These are phyloP conservation scores for Heterodera schachtii DNA, from an alignment of 1,140 invertebrate genomes.

Conservation along the genomic window DNA sequence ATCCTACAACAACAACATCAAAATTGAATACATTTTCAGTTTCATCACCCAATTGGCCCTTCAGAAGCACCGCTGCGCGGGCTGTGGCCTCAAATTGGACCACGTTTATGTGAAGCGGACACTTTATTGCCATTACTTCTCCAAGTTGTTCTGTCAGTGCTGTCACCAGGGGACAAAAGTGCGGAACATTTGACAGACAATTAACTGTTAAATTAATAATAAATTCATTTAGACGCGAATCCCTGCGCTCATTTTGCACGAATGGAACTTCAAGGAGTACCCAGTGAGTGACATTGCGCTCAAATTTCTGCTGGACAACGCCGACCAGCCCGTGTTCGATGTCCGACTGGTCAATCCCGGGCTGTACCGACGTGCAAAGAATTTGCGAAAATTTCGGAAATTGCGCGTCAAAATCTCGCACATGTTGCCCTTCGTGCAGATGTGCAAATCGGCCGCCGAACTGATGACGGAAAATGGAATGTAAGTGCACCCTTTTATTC, in stretches of 20 bases:
- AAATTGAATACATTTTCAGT: background rate
- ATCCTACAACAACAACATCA: too few relatives aligned
- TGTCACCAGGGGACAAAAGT: constrained; percentile 80
- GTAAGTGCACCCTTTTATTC: constrained; percentile 29
- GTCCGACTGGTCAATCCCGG: constrained; percentile 70
- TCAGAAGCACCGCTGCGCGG: constrained; percentile 82
- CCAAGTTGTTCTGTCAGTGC: constrained; percentile 84
- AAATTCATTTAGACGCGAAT: constrained; percentile 68
- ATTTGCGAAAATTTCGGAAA: constrained; percentile 37
- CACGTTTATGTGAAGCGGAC: constrained; percentile 66
- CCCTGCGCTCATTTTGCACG: constrained; percentile 77
- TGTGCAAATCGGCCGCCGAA: constrained; percentile 29
- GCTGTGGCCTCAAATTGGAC: constrained; percentile 81
- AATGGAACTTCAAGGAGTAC: constrained; percentile 78
- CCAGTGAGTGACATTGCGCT: constrained; percentile 81
- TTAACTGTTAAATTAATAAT: background rate
- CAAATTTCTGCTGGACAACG: constrained; percentile 78
- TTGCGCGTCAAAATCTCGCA: constrained; percentile 45
- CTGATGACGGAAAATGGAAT: constrained; percentile 41
- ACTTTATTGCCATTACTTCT: constrained; percentile 80
- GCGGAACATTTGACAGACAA: background rate
- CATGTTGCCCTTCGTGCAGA: constrained; percentile 50
- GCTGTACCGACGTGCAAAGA: constrained; percentile 43
- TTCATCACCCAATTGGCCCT: constrained; percentile 70
- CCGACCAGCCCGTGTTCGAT: constrained; percentile 78